These are phyloP conservation scores for Scomber scombrus DNA, from an alignment of 2,113 vertebrate species.

Conservation along the genomic window DNA sequence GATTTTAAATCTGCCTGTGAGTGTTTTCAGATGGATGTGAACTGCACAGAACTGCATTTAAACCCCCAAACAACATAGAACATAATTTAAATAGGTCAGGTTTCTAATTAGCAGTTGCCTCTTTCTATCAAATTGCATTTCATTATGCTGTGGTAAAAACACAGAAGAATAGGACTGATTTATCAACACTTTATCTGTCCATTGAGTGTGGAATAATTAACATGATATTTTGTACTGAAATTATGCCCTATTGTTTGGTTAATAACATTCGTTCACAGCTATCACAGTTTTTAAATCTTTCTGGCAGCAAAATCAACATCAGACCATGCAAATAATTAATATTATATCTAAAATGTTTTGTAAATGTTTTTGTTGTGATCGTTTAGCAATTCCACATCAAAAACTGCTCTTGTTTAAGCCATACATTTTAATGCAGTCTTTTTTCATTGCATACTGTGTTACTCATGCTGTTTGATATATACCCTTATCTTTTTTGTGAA, in stretches of 20 bases:
- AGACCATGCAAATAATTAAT: background rate
- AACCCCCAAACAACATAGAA: background rate
- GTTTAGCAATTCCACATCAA: background rate
- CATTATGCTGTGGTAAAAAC: too few species aligned
- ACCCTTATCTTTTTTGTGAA: background rate
- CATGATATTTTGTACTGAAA: background rate
- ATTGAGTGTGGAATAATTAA: background rate
- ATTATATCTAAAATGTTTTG: background rate
- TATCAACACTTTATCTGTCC: background rate
- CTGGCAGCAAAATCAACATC: background rate
- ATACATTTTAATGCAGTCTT: background rate
- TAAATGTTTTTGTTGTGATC: background rate
- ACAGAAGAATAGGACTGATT: background rate
- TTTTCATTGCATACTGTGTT: slow-evolving; percentile 1
- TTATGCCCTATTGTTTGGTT: slow-evolving; percentile 4
- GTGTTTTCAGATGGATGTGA: background rate
- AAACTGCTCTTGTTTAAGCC: background rate
- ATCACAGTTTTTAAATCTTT: background rate
- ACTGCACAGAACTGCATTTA: background rate
- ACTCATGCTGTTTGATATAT: background rate
- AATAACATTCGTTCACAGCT: background rate
- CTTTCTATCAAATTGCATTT: background rate
- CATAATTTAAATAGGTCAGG: background rate
- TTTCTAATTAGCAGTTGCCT: background rate
- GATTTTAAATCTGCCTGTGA: background rate